A percentile compares a stretch with the other conserved stretches of the same genome.
Conservation (phyloP, 1,140 invertebrate genomes). For the Drosophila cardini region DNA sequence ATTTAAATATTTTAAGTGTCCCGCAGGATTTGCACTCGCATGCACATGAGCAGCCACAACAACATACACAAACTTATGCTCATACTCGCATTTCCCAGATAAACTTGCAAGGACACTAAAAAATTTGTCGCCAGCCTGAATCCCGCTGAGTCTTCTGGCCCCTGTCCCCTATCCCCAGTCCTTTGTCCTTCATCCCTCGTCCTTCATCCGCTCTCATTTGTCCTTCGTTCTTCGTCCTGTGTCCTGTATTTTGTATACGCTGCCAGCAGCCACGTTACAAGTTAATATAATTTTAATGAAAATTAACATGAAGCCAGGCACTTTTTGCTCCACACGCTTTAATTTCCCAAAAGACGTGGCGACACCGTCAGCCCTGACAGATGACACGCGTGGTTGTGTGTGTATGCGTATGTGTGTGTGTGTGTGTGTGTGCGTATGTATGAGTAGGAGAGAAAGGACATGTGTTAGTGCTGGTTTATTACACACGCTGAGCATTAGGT, state of each 20-base stretch:
- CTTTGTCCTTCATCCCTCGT: too few relatives aligned
- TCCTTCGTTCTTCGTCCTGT: constrained; percentile 17
- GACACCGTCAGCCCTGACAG: constrained; percentile 39
- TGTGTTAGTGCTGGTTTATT: constrained; percentile 69
- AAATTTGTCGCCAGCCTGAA: constrained; percentile 73
- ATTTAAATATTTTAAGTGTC: constrained; percentile 83
- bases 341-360: constrained; percentile 76
- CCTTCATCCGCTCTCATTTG: too few relatives aligned
- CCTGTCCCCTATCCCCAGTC: constrained; percentile 7
- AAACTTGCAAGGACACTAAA: constrained; percentile 82
- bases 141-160: constrained; percentile 30
- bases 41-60: constrained; percentile 16
- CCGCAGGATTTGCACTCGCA: constrained; percentile 64
- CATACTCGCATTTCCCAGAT: constrained; percentile 37
- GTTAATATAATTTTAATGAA: constrained; percentile 83
- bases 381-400: constrained; percentile 24
- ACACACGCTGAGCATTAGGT: constrained; percentile 54
- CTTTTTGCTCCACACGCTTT: constrained; percentile 78
- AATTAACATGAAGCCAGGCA: constrained; percentile 81
- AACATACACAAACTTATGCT: constrained; percentile 3
- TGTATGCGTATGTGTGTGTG: constrained; percentile 7
- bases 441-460: constrained; percentile 15
- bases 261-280: constrained; percentile 73
- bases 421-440: constrained; percentile 5
- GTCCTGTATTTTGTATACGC: constrained; percentile 36